These are phyloP conservation scores for Oryzias woworae DNA, from an alignment of 2,113 vertebrate species.

Conservation along the genomic window DNA sequence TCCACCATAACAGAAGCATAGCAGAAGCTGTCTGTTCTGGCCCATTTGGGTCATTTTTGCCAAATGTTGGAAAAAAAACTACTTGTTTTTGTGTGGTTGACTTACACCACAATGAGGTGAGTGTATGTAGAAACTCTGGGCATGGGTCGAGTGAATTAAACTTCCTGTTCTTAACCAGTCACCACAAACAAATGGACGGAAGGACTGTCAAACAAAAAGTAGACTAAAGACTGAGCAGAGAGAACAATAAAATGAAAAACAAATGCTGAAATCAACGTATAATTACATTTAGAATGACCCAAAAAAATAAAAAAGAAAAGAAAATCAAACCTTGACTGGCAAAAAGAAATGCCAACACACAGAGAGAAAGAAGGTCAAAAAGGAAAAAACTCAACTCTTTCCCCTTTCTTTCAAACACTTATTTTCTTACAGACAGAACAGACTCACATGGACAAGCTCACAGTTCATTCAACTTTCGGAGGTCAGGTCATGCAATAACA, in stretches of 20 bases:
- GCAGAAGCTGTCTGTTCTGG: conserved; percentile 20
- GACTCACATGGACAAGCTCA: conserved; percentile 34
- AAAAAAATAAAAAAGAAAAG: conserved; percentile 5
- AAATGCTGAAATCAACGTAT: conserved; percentile 6
- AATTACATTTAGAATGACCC: conserved; percentile 23
- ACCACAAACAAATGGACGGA: conserved; percentile 43
- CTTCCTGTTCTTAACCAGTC: conserved; percentile 41
- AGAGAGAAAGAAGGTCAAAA: conserved; percentile 42
- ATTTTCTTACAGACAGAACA: conserved; percentile 28
- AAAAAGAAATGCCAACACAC: conserved; percentile 41
- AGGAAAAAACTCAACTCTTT: conserved; percentile 54
- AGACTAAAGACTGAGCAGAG: conserved; percentile 10
- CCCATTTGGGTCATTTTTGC: conserved; percentile 22
- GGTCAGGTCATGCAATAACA: conserved; percentile 57
- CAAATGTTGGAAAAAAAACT: conserved; percentile 22
- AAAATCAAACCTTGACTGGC: conserved; percentile 49
- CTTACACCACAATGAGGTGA: conserved; percentile 41
- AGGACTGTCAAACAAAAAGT: conserved; percentile 21
- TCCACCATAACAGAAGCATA: conserved; percentile 18
- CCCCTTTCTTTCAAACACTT: conserved; percentile 31
- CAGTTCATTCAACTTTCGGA: conserved; percentile 21
- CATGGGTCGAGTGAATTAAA: conserved; percentile 16
- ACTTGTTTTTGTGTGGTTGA: conserved; percentile 36
- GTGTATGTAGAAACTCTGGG: conserved; percentile 24
- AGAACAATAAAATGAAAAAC: conserved; percentile 4